phyloP scores from a whole-genome alignment of 2,888 invertebrate genomes.

The Drosophila percnosoma region DNA sequence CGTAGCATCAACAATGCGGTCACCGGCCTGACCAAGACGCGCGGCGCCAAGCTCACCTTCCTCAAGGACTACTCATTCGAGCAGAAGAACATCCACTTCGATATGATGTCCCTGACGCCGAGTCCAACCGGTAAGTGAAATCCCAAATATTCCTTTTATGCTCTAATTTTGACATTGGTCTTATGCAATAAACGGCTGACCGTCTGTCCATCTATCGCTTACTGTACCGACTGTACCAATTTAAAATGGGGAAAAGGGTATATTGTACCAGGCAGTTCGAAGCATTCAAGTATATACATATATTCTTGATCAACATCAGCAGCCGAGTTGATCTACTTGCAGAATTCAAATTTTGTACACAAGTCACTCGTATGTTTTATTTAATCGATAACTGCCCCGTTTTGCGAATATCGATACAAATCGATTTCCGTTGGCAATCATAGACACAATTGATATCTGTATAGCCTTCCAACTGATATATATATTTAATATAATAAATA shows the following conservation, averaged over 20 bases:
- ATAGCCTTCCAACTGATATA: too few species aligned
- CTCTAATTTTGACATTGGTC: not conserved
- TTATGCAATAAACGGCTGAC: not conserved
- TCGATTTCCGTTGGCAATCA: not conserved
- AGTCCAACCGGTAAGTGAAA: conserved; percentile 89
- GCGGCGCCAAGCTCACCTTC: conserved; percentile 87
- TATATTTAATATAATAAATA: not conserved
- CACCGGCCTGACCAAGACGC: conserved; percentile 86
- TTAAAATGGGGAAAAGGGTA: not conserved
- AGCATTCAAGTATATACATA: not conserved
- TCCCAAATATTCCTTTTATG: not conserved
- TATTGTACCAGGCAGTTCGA: not conserved
- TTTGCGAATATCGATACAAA: not conserved
- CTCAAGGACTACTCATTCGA: conserved; percentile 88
- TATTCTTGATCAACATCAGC: not conserved
- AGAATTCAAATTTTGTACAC: not conserved
- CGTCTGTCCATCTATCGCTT: not conserved
- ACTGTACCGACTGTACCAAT: not conserved
- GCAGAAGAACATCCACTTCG: conserved; percentile 87
- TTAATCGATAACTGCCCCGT: not conserved
- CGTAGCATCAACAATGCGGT: conserved; percentile 88
- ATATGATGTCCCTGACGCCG: conserved; percentile 90
- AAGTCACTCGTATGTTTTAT: not conserved
- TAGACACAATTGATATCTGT: not conserved
- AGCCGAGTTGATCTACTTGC: not conserved